Conservation (phyloP, 2,113 vertebrate genomes). For the Hystrix brachyura region DNA sequence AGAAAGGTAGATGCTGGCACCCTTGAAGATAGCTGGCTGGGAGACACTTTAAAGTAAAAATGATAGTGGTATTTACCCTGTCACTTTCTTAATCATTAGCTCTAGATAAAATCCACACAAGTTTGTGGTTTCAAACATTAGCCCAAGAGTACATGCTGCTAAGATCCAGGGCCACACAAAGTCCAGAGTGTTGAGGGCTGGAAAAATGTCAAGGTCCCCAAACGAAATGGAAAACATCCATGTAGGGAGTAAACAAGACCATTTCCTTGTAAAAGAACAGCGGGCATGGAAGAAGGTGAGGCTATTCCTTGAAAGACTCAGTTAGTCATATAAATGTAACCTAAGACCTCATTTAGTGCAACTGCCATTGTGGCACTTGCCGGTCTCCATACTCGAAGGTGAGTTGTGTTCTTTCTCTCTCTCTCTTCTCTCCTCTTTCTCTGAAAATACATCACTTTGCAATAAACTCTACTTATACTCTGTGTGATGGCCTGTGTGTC, state of each 20-base stretch:
- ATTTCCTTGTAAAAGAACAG: not conserved
- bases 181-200: not conserved
- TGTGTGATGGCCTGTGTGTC: not conserved
- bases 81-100: not conserved
- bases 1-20: not conserved
- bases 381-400: not conserved
- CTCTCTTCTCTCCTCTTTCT: not conserved
- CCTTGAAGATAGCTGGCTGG: not conserved
- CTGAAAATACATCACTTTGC: not conserved
- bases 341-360: not conserved
- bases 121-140: not conserved
- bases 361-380: not conserved
- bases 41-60: not conserved
- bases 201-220: not conserved
- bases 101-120: not conserved
- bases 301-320: not conserved
- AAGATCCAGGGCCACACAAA: not conserved
- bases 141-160: not conserved
- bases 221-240: not conserved
- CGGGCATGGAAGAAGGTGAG: not conserved
- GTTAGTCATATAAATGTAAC: not conserved
- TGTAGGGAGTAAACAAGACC: not conserved
- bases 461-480: not conserved
- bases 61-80: not conserved
- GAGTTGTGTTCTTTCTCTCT: not conserved